Evolutionary conservation across 2,797 vertebrate genomes (phyloP).

Genomic region (Valencia hispanica): DNA sequence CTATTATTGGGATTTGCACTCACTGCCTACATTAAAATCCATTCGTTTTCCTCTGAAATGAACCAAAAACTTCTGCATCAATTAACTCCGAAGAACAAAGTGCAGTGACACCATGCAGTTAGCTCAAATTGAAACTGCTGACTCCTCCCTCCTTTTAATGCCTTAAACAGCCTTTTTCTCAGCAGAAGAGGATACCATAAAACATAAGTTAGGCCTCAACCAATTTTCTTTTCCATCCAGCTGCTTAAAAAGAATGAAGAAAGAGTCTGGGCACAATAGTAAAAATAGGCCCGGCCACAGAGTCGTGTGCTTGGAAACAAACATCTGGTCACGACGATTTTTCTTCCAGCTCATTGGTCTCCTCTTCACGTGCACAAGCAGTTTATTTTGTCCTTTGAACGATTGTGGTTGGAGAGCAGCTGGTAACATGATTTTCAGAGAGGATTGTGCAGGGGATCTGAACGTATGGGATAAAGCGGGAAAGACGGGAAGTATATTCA

Average conservation of each 20-base stretch:
- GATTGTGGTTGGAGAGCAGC: conserved; percentile 74
- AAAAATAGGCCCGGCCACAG: conserved; percentile 82
- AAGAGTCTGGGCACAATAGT: conserved; percentile 81
- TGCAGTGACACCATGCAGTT: conserved; percentile 46
- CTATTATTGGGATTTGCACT: conserved; percentile 14
- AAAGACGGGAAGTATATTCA: conserved; percentile 60
- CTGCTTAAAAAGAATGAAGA: conserved; percentile 80
- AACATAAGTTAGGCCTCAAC: conserved; percentile 79
- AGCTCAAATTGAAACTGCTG: conserved; percentile 60
- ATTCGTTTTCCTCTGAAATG: conserved; percentile 47
- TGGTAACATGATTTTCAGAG: conserved; percentile 76
- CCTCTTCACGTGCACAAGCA: conserved; percentile 73
- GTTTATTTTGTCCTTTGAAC: conserved; percentile 82
- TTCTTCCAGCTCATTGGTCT: conserved; percentile 71
- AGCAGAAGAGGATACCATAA: conserved; percentile 82
- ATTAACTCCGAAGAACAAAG: conserved; percentile 62
- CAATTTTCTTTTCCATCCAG: conserved; percentile 83
- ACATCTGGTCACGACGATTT: conserved; percentile 81
- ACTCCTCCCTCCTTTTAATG: conserved; percentile 81
- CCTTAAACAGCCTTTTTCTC: conserved; percentile 79
- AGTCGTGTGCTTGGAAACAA: conserved; percentile 82
- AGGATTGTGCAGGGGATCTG: conserved; percentile 63
- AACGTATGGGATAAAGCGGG: conserved; percentile 54
- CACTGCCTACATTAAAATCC: conserved; percentile 36
- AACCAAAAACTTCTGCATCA: conserved; percentile 39